Conservation (phyloP, 2,888 invertebrate species). For the Volucella inanis region DNA sequence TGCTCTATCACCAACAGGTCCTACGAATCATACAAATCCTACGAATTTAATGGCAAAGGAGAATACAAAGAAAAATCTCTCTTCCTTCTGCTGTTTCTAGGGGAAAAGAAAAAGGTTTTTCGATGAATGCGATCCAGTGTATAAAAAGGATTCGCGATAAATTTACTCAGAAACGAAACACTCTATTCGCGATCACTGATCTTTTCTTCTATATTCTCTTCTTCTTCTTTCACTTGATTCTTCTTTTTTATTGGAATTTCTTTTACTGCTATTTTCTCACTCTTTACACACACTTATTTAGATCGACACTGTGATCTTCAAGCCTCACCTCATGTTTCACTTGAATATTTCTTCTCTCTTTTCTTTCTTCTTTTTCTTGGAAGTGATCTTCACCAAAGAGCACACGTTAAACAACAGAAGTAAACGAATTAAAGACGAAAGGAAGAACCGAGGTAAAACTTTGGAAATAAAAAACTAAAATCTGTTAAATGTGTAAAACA, state of each 20-base stretch:
- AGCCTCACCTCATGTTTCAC: conserved; percentile 24
- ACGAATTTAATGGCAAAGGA: too few relatives aligned
- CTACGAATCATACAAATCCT: too few relatives aligned
- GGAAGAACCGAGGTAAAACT: conserved; percentile 13
- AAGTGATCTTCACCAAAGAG: conserved; percentile 58
- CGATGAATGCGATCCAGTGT: conserved; percentile 11
- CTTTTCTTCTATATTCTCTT: conserved; percentile 11
- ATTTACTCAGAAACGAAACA: conserved; percentile 5
- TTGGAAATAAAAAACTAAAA: conserved; percentile 5
- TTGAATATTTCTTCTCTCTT: conserved; percentile 25
- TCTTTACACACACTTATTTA: conserved; percentile 6
- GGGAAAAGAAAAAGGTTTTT: neutral
- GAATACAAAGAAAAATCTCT: neutral
- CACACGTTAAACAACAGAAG: conserved; percentile 27
- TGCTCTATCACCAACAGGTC: too few relatives aligned
- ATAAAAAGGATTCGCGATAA: conserved; percentile 38
- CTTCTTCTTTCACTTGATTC: conserved; percentile 16
- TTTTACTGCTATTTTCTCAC: conserved; percentile 65
- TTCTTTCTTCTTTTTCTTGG: conserved; percentile 43
- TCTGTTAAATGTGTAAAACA: conserved; percentile 25
- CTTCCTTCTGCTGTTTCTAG: neutral
- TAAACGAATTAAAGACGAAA: neutral
- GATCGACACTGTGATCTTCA: neutral
- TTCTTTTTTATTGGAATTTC: conserved; percentile 37
- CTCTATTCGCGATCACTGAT: conserved; percentile 30